These are phyloP conservation scores for Megaustenia siamemsis DNA, from an alignment of 2,888 invertebrate genomes.

Conservation along the genomic window DNA sequence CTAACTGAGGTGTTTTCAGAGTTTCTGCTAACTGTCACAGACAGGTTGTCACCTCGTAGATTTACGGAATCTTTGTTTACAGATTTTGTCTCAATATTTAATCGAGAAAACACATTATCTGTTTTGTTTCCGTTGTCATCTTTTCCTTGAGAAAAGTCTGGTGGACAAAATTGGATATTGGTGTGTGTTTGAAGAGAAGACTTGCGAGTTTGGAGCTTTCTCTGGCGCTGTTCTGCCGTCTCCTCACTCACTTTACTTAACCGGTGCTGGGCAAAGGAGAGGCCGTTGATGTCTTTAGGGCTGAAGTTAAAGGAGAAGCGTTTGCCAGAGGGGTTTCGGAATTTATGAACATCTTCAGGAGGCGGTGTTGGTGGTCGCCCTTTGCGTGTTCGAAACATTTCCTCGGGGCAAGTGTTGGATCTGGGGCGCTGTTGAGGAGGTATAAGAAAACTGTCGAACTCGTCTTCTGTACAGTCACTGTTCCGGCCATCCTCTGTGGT, in stretches of 20 bases:
- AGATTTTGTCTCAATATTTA: not conserved
- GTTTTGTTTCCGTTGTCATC: not conserved
- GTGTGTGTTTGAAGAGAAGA: not conserved
- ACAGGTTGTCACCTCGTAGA: not conserved
- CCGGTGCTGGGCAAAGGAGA: slow-evolving; percentile 57
- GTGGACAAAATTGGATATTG: not conserved
- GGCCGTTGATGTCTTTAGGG: slow-evolving; percentile 41
- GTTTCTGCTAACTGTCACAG: not conserved
- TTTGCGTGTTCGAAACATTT: slow-evolving; percentile 54
- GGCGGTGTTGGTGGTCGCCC: slow-evolving; percentile 54
- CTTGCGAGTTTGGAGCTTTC: too few species aligned
- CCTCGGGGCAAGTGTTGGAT: slow-evolving; percentile 59
- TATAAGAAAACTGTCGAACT: not conserved
- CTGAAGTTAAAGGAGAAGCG: slow-evolving; percentile 47
- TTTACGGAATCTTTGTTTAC: not conserved
- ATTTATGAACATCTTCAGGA: slow-evolving; percentile 33
- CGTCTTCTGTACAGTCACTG: not conserved
- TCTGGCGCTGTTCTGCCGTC: not conserved
- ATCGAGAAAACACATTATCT: not conserved
- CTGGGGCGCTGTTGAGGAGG: slow-evolving; percentile 43
- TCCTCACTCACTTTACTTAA: slow-evolving; percentile 58
- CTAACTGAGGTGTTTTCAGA: not conserved
- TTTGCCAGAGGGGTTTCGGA: slow-evolving; percentile 35
- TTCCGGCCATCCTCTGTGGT: slow-evolving; percentile 41
- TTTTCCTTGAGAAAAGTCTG: too few species aligned